Evolutionary conservation across 2,888 invertebrate species (phyloP).

Genomic region (Formica aserva): DNA sequence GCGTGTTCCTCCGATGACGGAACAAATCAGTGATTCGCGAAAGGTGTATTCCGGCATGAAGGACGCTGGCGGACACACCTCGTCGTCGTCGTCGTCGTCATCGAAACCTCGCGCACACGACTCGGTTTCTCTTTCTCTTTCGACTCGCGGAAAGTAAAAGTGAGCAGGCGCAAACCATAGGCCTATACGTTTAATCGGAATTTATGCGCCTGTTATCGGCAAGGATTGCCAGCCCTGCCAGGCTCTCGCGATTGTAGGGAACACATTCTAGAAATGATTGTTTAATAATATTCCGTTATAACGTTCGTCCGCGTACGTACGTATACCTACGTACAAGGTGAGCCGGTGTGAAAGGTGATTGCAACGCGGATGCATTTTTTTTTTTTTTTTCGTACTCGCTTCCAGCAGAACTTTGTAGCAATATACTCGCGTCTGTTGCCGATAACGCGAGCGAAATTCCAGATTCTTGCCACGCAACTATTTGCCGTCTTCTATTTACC

Average conservation of each 20-base stretch:
- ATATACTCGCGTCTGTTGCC: conserved; percentile 57
- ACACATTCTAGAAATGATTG: conserved; percentile 71
- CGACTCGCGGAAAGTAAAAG: conserved; percentile 65
- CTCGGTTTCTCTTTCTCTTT: conserved; percentile 49
- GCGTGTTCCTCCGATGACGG: background rate
- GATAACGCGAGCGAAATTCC: conserved; percentile 69
- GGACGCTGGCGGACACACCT: conserved; percentile 21
- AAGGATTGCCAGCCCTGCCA: conserved; percentile 57
- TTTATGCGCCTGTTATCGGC: conserved; percentile 63
- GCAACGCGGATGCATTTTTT: conserved; percentile 75
- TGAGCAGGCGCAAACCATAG: conserved; percentile 48
- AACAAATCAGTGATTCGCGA: conserved; percentile 14
- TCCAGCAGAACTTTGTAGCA: conserved; percentile 66
- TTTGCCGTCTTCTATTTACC: background rate
- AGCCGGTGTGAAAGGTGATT: conserved; percentile 77
- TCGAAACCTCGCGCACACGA: conserved; percentile 8
- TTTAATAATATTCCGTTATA: conserved; percentile 74
- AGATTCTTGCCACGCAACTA: conserved; percentile 46
- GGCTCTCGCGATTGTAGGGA: conserved; percentile 29
- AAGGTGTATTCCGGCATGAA: background rate
- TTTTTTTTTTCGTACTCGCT: conserved; percentile 27
- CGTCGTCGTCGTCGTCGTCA: background rate
- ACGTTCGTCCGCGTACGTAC: conserved; percentile 66
- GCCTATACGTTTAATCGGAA: conserved; percentile 56
- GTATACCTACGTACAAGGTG: conserved; percentile 73